Conservation (phyloP, 2,797 vertebrate species). For the Lepidocolaptes lacrymiger region DNA sequence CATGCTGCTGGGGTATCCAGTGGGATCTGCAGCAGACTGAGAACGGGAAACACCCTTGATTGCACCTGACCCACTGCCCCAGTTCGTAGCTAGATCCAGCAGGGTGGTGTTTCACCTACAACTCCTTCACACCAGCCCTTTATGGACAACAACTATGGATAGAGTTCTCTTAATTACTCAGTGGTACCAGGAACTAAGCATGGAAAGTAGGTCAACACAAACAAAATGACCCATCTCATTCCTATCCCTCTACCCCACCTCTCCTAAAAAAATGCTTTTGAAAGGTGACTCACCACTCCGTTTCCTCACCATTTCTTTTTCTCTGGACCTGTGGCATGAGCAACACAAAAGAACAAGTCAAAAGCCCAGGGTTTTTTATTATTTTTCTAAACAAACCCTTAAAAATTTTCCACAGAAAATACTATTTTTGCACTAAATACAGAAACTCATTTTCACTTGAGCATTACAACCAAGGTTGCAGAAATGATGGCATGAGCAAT, state of each 20-base stretch:
- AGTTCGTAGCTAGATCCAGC: rapidly evolving
- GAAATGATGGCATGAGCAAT: conserved; percentile 38
- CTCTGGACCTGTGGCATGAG: neutral
- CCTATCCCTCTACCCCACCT: neutral
- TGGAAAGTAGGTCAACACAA: neutral
- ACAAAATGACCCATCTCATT: neutral
- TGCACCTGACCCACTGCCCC: neutral
- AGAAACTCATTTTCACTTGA: neutral
- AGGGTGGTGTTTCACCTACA: neutral
- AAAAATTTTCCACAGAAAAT: neutral
- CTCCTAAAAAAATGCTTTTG: neutral
- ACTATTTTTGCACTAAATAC: neutral
- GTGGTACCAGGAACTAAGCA: neutral
- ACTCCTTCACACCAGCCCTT: neutral
- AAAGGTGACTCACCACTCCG: neutral
- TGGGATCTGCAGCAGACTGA: neutral
- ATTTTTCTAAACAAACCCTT: neutral
- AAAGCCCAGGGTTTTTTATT: neutral
- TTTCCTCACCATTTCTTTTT: neutral
- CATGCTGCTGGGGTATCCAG: neutral
- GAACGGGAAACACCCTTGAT: neutral
- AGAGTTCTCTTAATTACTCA: neutral
- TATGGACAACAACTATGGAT: neutral
- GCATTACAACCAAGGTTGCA: neutral
- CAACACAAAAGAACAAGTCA: neutral